These are phyloP conservation scores for Cryptotermes secundus DNA, from an alignment of 1,140 invertebrate species.

Conservation along the genomic window DNA sequence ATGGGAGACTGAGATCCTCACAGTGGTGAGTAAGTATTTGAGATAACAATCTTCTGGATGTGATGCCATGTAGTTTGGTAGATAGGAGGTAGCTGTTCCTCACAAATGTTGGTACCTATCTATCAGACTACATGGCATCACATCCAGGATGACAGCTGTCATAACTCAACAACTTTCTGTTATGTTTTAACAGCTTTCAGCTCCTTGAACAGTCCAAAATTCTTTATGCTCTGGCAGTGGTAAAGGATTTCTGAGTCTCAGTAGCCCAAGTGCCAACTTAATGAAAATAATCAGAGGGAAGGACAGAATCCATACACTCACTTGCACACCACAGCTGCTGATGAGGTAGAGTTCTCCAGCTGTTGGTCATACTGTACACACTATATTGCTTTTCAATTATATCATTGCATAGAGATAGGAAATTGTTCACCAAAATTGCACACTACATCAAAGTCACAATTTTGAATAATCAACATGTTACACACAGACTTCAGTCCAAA, in stretches of 20 bases:
- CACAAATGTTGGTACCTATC: no score
- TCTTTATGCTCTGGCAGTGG: no score
- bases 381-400: slow-evolving; percentile 11
- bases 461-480: not conserved
- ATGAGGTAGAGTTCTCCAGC: not conserved
- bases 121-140: no score
- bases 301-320: not conserved
- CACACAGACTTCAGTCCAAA: not conserved
- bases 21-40: no score
- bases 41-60: no score
- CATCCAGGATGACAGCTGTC: no score
- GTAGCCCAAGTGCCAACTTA: not conserved
- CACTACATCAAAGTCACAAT: not conserved
- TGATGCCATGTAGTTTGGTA: no score
- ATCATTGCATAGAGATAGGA: not conserved
- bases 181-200: no score
- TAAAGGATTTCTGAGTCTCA: not conserved
- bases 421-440: not conserved
- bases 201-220: no score
- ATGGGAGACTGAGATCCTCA: no score
- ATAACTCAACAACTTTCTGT: no score
- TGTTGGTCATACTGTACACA: not conserved
- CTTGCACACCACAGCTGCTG: not conserved
- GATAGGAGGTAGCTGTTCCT: no score
- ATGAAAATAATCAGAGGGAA: not conserved